These are phyloP conservation scores for Brachyhypopomus occidentalis DNA, from an alignment of 2,113 vertebrate genomes.

Conservation along the genomic window DNA sequence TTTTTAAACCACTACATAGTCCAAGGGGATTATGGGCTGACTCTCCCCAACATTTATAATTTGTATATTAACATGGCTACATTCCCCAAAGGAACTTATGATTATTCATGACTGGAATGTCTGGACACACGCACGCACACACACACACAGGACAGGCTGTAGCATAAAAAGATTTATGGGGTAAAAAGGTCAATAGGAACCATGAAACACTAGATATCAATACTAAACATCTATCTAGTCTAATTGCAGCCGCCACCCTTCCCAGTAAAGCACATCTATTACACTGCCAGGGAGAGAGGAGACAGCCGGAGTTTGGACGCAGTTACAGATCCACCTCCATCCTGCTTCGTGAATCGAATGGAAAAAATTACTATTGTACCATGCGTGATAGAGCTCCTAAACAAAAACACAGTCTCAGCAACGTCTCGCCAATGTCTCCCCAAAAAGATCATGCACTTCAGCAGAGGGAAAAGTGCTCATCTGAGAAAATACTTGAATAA, in stretches of 20 bases:
- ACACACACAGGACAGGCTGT: slow-evolving; percentile 9
- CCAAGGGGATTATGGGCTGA: slow-evolving; percentile 41
- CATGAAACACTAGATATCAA: slow-evolving; percentile 35
- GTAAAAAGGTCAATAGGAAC: slow-evolving; percentile 21
- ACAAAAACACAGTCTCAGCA: not conserved
- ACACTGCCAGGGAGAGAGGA: not conserved
- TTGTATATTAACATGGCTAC: slow-evolving; percentile 47
- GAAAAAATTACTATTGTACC: not conserved
- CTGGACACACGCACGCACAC: not conserved
- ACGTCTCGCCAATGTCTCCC: not conserved
- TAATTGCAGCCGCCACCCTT: slow-evolving; percentile 5
- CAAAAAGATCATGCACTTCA: not conserved
- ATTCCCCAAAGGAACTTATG: slow-evolving; percentile 20
- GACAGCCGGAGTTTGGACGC: not conserved
- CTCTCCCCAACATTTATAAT: slow-evolving; percentile 46
- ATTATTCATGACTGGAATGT: slow-evolving; percentile 39
- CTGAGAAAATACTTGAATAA: not conserved
- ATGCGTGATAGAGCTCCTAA: too few species aligned
- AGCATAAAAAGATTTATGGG: slow-evolving; percentile 6
- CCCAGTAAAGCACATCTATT: not conserved
- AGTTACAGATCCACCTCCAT: not conserved
- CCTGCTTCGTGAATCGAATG: not conserved
- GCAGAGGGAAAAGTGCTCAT: not conserved
- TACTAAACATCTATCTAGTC: slow-evolving; percentile 28
- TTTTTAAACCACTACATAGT: slow-evolving; percentile 20